phyloP scores from a whole-genome alignment of 2,797 vertebrate genomes.

The Gastrophryne carolinensis region DNA sequence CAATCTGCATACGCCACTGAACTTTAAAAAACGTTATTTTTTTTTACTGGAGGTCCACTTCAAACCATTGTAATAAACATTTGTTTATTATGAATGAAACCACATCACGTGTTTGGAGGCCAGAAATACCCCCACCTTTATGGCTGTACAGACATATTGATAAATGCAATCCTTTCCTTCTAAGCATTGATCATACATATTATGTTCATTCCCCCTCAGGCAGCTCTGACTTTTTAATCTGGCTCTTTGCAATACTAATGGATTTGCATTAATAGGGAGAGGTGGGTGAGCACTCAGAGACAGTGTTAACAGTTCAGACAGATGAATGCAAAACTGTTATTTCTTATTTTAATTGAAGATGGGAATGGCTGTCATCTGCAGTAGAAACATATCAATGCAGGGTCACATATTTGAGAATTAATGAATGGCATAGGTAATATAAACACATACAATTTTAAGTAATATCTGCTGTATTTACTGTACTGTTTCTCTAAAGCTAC shows the following conservation, averaged over 20 bases:
- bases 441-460: not conserved
- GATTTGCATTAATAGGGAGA: slow-evolving; percentile 28
- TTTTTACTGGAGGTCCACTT: too few relatives aligned
- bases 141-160: not conserved
- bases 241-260: slow-evolving; percentile 2
- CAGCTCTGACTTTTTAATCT: not conserved
- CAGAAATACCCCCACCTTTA: too few relatives aligned
- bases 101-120: too few relatives aligned
- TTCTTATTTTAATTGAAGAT: slow-evolving; percentile 17
- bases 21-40: too few relatives aligned
- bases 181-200: slow-evolving; percentile 1
- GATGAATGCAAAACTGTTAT: slow-evolving; percentile 3
- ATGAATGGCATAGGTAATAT: too few relatives aligned
- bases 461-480: not conserved
- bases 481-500: not conserved
- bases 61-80: too few relatives aligned
- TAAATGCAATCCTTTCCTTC: slow-evolving; percentile 13
- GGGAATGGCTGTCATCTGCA: not conserved
- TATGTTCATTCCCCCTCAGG: not conserved
- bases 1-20: too few relatives aligned
- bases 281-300: slow-evolving; percentile 8
- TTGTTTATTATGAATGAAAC: too few relatives aligned
- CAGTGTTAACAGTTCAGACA: slow-evolving; percentile 2
- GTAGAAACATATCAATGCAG: not conserved
- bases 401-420: too few relatives aligned